A percentile compares a stretch with the other conserved stretches of the same genome.
Evolutionary conservation across 2,797 vertebrate species (phyloP).

Genomic region (Halcyon badia): DNA sequence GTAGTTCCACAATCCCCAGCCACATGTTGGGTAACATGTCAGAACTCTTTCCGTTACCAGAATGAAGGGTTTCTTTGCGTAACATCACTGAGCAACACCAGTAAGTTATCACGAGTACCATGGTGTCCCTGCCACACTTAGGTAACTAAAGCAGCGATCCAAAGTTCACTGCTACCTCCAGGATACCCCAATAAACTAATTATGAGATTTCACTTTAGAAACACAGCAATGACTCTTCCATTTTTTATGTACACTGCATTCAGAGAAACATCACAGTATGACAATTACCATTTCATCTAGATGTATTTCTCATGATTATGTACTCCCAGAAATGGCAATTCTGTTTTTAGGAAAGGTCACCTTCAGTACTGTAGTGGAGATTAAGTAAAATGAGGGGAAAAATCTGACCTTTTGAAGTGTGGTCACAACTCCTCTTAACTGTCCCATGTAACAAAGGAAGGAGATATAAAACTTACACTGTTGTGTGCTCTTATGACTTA

Average conservation of each 20-base stretch:
- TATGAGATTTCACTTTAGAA: background rate
- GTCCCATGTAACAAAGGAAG: background rate
- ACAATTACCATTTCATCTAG: background rate
- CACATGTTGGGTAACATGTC: background rate
- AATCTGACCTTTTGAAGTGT: background rate
- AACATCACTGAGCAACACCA: background rate
- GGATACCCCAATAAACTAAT: background rate
- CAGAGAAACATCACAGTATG: background rate
- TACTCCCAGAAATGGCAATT: background rate
- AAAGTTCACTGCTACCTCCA: background rate
- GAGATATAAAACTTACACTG: background rate
- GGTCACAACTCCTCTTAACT: background rate
- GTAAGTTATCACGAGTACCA: accelerated
- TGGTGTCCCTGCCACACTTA: background rate
- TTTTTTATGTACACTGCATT: background rate
- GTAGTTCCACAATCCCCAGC: background rate
- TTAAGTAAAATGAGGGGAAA: background rate
- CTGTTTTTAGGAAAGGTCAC: background rate
- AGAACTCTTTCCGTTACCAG: background rate
- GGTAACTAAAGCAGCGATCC: background rate
- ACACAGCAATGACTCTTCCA: background rate
- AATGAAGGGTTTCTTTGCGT: background rate
- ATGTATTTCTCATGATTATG: background rate
- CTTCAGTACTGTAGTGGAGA: background rate
- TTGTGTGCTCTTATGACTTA: background rate